phyloP scores from a whole-genome alignment of 1,140 invertebrate genomes.

The Nephila pilipes region DNA sequence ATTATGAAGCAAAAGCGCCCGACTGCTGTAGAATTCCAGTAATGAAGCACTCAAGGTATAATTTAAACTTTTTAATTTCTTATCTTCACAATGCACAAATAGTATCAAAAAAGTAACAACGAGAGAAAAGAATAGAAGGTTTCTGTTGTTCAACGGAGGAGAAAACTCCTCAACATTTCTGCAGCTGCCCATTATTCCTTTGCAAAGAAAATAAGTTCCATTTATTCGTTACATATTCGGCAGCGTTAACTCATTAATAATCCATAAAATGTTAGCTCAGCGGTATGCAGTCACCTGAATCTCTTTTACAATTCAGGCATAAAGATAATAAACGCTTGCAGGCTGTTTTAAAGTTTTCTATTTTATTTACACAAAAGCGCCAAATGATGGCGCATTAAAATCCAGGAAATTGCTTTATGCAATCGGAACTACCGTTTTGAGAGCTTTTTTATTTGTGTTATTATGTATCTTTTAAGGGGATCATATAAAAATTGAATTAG shows the following conservation, averaged over 20 bases:
- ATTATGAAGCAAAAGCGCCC: too few species aligned
- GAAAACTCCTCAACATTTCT: background rate
- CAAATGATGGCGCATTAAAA: conserved; percentile 31
- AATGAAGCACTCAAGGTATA: too few species aligned
- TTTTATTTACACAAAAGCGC: conserved; percentile 31
- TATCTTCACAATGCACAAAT: background rate
- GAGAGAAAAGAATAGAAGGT: background rate
- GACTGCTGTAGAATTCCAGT: too few species aligned
- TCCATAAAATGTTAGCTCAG: background rate
- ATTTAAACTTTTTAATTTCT: background rate
- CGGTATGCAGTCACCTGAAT: conserved; percentile 10
- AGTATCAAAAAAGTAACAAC: background rate
- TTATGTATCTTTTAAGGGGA: background rate
- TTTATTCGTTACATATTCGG: background rate
- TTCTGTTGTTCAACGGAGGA: background rate
- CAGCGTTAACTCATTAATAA: conserved; percentile 7
- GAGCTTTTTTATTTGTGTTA: background rate
- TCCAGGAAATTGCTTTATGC: conserved; percentile 33
- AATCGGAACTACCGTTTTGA: conserved; percentile 28
- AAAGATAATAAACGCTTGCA: conserved; percentile 21
- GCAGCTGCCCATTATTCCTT: background rate
- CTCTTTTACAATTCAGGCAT: background rate
- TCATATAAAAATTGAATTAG: background rate
- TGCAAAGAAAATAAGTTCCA: background rate
- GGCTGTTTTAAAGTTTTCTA: background rate